A percentile compares a stretch with the other conserved stretches of the same genome.
phyloP scores from a whole-genome alignment of 2,113 vertebrate genomes.

The Helogale parvula region DNA sequence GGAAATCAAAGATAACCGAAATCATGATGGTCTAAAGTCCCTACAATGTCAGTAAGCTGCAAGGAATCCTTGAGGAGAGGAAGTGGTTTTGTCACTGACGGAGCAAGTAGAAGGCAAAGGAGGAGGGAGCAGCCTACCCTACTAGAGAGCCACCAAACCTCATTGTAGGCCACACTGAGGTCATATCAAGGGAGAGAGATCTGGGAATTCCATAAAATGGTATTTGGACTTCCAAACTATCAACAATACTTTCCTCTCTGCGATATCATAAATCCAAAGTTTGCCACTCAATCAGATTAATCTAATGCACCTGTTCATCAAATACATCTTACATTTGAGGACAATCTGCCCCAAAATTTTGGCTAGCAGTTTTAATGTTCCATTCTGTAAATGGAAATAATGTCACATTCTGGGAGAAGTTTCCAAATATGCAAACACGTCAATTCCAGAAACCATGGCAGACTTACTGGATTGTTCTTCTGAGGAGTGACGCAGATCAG shows the following conservation, averaged over 20 bases:
- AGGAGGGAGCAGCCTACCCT: background rate
- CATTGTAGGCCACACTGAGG: background rate
- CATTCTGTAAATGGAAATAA: conserved; percentile 41
- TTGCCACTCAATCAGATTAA: conserved; percentile 15
- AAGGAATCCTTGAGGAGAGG: background rate
- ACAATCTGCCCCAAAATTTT: background rate
- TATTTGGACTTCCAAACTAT: conserved; percentile 16
- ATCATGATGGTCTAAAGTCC: background rate
- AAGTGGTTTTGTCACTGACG: background rate
- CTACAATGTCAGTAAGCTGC: background rate
- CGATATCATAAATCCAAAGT: conserved; percentile 7
- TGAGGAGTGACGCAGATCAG: background rate
- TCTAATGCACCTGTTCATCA: conserved; percentile 22
- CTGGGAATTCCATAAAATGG: background rate
- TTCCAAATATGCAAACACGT: conserved; percentile 28
- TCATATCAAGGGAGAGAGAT: background rate
- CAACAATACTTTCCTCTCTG: background rate
- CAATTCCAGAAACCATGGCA: conserved; percentile 7
- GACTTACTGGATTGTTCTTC: background rate
- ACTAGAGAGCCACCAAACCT: background rate
- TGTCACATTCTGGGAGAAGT: background rate
- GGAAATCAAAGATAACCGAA: conserved; percentile 7
- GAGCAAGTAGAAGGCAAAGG: background rate
- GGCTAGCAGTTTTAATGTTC: background rate
- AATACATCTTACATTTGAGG: conserved; percentile 7